Evolutionary conservation across 2,888 invertebrate genomes (phyloP), one percentile per base, ranked within the genome.

Genomic region (Molorchus minor): DNA sequence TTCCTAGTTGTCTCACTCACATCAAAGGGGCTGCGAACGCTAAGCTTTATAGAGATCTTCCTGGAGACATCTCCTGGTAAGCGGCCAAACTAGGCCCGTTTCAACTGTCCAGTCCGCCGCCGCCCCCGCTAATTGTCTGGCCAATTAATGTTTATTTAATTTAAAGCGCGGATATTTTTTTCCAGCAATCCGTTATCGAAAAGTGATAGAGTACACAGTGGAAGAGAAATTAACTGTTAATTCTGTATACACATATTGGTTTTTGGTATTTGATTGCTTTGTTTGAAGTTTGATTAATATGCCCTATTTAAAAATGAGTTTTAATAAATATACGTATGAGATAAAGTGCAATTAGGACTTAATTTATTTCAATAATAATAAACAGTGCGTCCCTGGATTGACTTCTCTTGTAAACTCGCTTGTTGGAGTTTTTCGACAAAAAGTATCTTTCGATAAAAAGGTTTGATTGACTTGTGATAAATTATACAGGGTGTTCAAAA

Each of bases 21-120:
- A 49, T 62, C 54, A 57, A 56, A 44, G 17, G 40, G 8, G 36
- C 54, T 29, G 43, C 44, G 53, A 52, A 53, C 43, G 15, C 21
- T 45, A 25, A 49, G 44, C 58, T 61, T 63, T 62, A 15, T 33
- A 46, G 49, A 44, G 55, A 43, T 49, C 51, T 61, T 41, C 40
- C 51, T 61, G 30, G 65, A 65, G 69, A 62, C 71, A 72, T 67
- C 72, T 64, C 53, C 25, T 20, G 58, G 52, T 33, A 41, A 53
- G 53, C 54, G 53, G 61, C 59, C 51, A 58, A 63, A 70, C 46
- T 47, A 35, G 43, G 8, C 54, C 61, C 63, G 64, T 61, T 58
- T 40, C 41, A 46, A 43, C 36, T 36, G 47, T 49, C 63, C 53
- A 54, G 68, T 58, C 65, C 64, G 64, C 46, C 49, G 21, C 2